These are phyloP conservation scores for Hyperopisus bebe DNA, from an alignment of 2,113 vertebrate genomes.

Conservation along the genomic window DNA sequence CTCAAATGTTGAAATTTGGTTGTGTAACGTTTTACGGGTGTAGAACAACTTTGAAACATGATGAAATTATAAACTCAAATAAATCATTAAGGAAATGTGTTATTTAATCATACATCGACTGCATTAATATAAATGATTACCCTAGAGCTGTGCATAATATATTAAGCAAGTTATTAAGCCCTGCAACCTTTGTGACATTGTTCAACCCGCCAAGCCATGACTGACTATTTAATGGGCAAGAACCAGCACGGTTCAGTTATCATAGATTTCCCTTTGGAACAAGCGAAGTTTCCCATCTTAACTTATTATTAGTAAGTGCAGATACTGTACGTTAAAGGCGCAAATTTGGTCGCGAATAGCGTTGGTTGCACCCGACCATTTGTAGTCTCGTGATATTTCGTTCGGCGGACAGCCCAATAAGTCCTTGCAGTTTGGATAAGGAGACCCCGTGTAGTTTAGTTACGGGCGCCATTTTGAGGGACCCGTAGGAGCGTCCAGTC, in stretches of 20 bases:
- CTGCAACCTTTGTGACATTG: not conserved
- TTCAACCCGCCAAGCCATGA: not conserved
- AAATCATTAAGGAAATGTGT: not conserved
- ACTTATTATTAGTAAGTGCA: not conserved
- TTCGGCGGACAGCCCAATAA: not conserved
- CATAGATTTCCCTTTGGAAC: not conserved
- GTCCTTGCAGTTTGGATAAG: not conserved
- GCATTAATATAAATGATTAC: not conserved
- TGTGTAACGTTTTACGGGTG: not conserved
- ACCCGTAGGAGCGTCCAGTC: not conserved
- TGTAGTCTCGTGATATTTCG: conserved; percentile 13
- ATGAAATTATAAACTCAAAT: not conserved
- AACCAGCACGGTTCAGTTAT: not conserved
- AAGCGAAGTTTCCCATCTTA: not conserved
- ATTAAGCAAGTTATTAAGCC: not conserved
- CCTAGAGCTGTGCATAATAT: not conserved
- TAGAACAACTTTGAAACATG: not conserved
- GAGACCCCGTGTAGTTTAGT: conserved; percentile 17
- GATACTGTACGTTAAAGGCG: not conserved
- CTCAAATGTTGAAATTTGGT: not conserved
- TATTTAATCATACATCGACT: not conserved
- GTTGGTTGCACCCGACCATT: not conserved
- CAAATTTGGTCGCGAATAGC: not conserved
- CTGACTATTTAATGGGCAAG: not conserved
- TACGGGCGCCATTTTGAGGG: conserved; percentile 24